These are phyloP conservation scores for Nomada hirtipes DNA, from an alignment of 2,888 invertebrate species.

Conservation along the genomic window DNA sequence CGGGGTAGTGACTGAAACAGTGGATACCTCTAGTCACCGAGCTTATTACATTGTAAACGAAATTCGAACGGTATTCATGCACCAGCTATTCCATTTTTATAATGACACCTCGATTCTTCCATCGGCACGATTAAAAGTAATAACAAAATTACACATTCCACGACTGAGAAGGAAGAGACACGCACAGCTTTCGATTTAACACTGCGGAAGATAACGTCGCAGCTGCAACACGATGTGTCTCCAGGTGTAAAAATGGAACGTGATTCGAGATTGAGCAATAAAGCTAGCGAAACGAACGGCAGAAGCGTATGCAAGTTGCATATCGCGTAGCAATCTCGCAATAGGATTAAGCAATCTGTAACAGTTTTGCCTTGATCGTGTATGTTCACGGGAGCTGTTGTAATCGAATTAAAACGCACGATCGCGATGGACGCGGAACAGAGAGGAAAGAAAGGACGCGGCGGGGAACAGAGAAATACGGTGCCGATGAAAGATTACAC, in stretches of 20 bases:
- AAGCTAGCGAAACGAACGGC: conserved; percentile 34
- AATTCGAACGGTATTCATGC: conserved; percentile 55
- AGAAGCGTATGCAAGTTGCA: conserved; percentile 31
- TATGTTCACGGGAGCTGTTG: conserved; percentile 41
- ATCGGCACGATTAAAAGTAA: background rate
- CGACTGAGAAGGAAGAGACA: too few species aligned
- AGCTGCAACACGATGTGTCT: conserved; percentile 9
- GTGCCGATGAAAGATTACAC: conserved; percentile 52
- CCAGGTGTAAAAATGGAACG: conserved; percentile 14
- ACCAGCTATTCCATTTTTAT: conserved; percentile 36
- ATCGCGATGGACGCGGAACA: conserved; percentile 17
- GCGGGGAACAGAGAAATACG: conserved; percentile 26
- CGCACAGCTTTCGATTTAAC: too few species aligned
- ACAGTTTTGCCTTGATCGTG: conserved; percentile 47
- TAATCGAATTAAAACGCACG: conserved; percentile 59
- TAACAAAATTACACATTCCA: too few species aligned
- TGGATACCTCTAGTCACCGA: conserved; percentile 74
- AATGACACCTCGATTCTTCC: background rate
- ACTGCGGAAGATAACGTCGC: background rate
- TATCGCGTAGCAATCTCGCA: conserved; percentile 47
- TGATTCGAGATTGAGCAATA: conserved; percentile 5
- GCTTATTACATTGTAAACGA: conserved; percentile 63
- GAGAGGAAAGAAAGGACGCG: conserved; percentile 7
- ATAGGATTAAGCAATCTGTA: conserved; percentile 55
- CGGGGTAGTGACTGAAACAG: conserved; percentile 78